Evolutionary conservation across 2,113 vertebrate species (phyloP), one percentile per base, ranked within the genome.

Genomic region (Empidonax alnorum): DNA sequence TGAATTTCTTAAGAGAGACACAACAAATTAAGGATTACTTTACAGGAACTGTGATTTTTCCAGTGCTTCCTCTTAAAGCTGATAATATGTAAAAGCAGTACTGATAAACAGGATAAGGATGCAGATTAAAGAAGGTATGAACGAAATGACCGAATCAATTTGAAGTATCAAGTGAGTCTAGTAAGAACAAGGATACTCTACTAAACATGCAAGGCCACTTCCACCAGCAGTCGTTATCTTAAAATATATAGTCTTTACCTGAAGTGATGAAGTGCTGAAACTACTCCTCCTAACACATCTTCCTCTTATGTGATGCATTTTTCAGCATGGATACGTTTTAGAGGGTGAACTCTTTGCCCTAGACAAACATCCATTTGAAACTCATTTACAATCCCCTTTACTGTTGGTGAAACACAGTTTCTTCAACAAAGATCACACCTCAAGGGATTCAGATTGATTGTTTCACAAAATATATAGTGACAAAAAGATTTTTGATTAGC

Each of bases 401-500:
- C 68, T 81, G 52, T 31, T 49, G 83, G 53, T 63, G 17, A 95
- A 97, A 90, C 58, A 73, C 15, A 66, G 25, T 88, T 95, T 89
- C 67, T 89, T 47, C 33, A 30, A 28, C 35, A 89, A 97, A 95
- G 75, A 96, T 94, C 12, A 3, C 62, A 65, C 92, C 90, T 90
- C 30, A 3, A 94, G 68, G 88, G 94, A 96, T 55, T 91, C 92
- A 97, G 95, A 97, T 94, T 73, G 93, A 97, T 89, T 90, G 84
- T 77, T 97, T 97, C 84, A 87, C 84, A 93, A 88, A 96, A 94
- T 66, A 95, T 19, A 78, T 1, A n/a, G 82, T 96, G 95, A 97
- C 96, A 98, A 94, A 97, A 95, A 97, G 94, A 97, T 95, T 97
- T 98, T 96, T 96, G 91, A 97, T 97, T 85, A 93, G 81, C 66